phyloP scores from a whole-genome alignment of 2,113 vertebrate genomes.

The Polyodon spathula region DNA sequence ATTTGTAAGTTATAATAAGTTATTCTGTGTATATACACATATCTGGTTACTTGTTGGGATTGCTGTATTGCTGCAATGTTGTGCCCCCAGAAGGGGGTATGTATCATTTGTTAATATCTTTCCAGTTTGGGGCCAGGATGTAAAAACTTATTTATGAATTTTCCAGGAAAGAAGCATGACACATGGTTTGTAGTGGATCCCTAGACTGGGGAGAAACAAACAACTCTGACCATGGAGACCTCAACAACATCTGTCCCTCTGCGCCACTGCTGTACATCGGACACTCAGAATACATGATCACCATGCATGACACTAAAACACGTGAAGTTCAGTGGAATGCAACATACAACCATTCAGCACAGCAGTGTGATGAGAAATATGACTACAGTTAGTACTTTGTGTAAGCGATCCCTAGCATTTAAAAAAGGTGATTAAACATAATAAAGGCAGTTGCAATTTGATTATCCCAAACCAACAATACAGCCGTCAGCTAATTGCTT shows the following conservation, averaged over 20 bases:
- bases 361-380: slow-evolving; percentile 56
- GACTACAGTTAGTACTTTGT: slow-evolving; percentile 68
- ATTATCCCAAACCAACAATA: too few relatives aligned
- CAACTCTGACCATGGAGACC: slow-evolving; percentile 71
- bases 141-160: neutral
- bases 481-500: too few relatives aligned
- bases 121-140: too few relatives aligned
- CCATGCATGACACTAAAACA: slow-evolving; percentile 86
- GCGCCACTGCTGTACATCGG: slow-evolving; percentile 83
- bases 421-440: neutral
- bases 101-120: too few relatives aligned
- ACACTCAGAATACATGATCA: slow-evolving; percentile 88
- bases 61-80: too few relatives aligned
- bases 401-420: neutral
- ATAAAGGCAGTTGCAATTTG: too few relatives aligned
- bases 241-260: slow-evolving; percentile 73
- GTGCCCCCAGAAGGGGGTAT: too few relatives aligned
- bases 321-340: slow-evolving; percentile 84
- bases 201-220: slow-evolving; percentile 87
- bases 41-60: too few relatives aligned
- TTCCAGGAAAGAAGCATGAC: slow-evolving; percentile 87
- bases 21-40: too few relatives aligned
- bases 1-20: too few relatives aligned
- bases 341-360: slow-evolving; percentile 83
- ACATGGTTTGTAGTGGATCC: slow-evolving; percentile 89